Percentiles rank a stretch among this genome's conserved stretches.
Conservation (phyloP, 2,113 vertebrate genomes). For the Fregata magnificens region DNA sequence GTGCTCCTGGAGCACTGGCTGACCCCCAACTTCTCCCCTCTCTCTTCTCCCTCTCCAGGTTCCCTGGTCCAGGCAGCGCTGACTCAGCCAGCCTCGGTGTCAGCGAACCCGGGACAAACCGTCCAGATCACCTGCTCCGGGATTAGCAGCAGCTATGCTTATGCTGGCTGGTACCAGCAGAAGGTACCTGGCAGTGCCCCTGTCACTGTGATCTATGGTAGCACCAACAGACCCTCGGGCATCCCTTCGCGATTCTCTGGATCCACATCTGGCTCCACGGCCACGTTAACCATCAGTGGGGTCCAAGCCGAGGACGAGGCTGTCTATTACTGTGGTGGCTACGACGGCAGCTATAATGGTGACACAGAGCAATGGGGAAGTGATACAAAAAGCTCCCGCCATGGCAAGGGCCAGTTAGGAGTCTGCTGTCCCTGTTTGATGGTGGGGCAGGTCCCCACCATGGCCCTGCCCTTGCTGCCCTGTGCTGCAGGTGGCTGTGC, state of each 20-base stretch:
- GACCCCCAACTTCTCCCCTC: too few relatives aligned
- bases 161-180: background rate
- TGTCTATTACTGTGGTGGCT: background rate
- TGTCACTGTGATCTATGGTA: fast-evolving
- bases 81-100: too few relatives aligned
- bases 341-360: background rate
- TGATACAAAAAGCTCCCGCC: background rate
- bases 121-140: too few relatives aligned
- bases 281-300: background rate
- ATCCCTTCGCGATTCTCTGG: background rate
- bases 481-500: too few relatives aligned
- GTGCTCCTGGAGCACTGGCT: too few relatives aligned
- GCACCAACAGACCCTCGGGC: fast-evolving
- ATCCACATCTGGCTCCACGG: fast-evolving
- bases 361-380: background rate
- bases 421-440: background rate
- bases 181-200: background rate
- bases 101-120: too few relatives aligned
- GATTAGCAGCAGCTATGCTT: too few relatives aligned
- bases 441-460: too few relatives aligned
- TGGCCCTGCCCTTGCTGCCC: too few relatives aligned
- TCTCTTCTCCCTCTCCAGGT: too few relatives aligned
- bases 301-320: background rate
- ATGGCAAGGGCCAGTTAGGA: background rate
- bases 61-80: too few relatives aligned